Conservation (phyloP, 2,113 vertebrate species). For the Gasterosteus nipponicus region DNA sequence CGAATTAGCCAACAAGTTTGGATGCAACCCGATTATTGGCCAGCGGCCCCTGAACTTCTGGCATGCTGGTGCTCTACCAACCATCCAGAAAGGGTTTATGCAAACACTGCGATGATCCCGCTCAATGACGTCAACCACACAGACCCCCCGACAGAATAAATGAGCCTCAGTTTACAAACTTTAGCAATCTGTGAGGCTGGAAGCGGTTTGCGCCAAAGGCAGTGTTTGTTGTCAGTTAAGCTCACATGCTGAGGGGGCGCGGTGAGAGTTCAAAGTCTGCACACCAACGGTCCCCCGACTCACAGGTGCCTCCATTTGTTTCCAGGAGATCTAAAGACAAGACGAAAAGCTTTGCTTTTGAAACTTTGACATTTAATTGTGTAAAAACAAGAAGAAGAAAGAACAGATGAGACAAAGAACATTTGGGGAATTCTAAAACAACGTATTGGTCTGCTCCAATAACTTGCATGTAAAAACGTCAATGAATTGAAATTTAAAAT, state of each 20-base stretch:
- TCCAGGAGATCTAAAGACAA: constrained; percentile 15
- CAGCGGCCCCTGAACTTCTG: constrained; percentile 34
- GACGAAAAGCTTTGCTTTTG: background rate
- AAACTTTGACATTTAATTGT: constrained; percentile 44
- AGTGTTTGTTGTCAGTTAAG: constrained; percentile 56
- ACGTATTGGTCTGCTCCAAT: background rate
- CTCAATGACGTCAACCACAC: constrained; percentile 35
- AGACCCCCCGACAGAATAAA: constrained; percentile 39
- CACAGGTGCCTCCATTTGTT: constrained; percentile 51
- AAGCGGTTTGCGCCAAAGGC: constrained; percentile 33
- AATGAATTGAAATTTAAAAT: background rate
- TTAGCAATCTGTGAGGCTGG: constrained; percentile 5
- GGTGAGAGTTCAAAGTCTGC: constrained; percentile 57
- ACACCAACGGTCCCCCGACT: constrained; percentile 45
- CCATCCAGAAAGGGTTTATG: constrained; percentile 36
- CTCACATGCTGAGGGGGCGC: constrained; percentile 21
- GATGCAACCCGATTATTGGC: constrained; percentile 16
- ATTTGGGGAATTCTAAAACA: background rate
- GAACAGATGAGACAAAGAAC: constrained; percentile 7
- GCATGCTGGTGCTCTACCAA: constrained; percentile 15
- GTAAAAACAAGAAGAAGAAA: constrained; percentile 19
- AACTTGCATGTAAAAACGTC: background rate
- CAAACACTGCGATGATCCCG: constrained; percentile 49
- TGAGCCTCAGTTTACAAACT: constrained; percentile 36
- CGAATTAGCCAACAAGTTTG: background rate